Evolutionary conservation across 2,888 invertebrate species (phyloP).

Genomic region (Nomada fucata): DNA sequence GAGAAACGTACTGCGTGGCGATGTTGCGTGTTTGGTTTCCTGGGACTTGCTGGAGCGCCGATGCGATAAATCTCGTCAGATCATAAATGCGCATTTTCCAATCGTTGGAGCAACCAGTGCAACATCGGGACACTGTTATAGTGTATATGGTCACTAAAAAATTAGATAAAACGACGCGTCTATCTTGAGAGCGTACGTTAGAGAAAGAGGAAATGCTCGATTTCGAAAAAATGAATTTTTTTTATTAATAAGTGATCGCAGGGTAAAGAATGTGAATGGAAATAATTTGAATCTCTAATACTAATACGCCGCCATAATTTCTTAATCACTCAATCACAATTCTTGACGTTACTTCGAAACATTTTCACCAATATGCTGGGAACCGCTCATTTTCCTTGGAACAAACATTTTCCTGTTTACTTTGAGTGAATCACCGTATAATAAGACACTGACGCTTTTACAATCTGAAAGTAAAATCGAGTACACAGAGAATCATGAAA

Average conservation of each 20-base stretch:
- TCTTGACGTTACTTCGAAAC: too few species aligned
- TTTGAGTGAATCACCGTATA: not conserved
- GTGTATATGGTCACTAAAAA: not conserved
- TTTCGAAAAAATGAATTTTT: not conserved
- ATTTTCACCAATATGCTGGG: too few species aligned
- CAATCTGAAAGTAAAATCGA: not conserved
- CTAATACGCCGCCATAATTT: not conserved
- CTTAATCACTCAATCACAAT: not conserved
- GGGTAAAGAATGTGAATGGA: not conserved
- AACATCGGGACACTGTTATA: not conserved
- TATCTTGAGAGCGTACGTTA: slow-evolving; percentile 7
- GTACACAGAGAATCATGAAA: not conserved
- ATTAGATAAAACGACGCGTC: slow-evolving; percentile 4
- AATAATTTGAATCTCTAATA: not conserved
- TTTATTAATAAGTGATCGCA: slow-evolving; percentile 5
- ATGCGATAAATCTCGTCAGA: not conserved
- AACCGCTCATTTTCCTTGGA: too few species aligned
- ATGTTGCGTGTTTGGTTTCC: not conserved
- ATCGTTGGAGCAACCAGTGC: not conserved
- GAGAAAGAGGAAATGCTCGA: slow-evolving; percentile 7
- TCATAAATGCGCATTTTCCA: not conserved
- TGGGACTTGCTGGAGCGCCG: not conserved
- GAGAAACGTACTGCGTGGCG: not conserved
- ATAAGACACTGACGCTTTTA: not conserved
- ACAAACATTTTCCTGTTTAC: not conserved